phyloP scores from a whole-genome alignment of 2,888 invertebrate genomes.

The Danaus chrysippus region DNA sequence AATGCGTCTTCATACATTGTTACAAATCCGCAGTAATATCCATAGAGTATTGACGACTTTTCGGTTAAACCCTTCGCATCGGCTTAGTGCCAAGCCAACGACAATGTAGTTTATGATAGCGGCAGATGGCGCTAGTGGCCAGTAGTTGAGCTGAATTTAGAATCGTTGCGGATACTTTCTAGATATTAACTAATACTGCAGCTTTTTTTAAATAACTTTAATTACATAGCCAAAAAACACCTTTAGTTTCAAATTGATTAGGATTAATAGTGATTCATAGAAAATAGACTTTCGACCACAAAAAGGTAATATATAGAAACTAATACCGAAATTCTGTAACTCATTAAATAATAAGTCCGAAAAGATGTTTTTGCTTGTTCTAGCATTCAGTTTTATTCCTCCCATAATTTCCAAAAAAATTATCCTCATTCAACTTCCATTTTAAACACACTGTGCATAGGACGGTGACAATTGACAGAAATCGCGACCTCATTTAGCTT shows the following conservation, averaged over 20 bases:
- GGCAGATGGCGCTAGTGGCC: slow-evolving; percentile 50
- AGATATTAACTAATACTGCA: slow-evolving; percentile 12
- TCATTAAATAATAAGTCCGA: too few species aligned
- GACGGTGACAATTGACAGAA: slow-evolving; percentile 54
- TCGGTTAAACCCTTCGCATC: slow-evolving; percentile 40
- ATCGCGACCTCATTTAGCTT: slow-evolving; percentile 63
- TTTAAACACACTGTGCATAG: slow-evolving; percentile 30
- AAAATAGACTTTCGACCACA: too few species aligned
- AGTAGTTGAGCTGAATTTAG: slow-evolving; percentile 38
- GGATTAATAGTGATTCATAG: too few species aligned
- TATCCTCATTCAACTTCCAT: slow-evolving; percentile 32
- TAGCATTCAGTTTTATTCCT: background rate
- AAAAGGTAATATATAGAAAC: too few species aligned
- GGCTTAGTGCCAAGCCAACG: slow-evolving; percentile 51
- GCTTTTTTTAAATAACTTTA: background rate
- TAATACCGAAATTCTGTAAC: too few species aligned
- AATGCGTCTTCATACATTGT: background rate
- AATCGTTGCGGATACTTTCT: slow-evolving; percentile 28
- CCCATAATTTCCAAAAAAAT: slow-evolving; percentile 3
- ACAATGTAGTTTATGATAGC: slow-evolving; percentile 51
- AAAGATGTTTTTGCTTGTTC: too few species aligned
- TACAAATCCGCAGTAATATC: slow-evolving; percentile 12
- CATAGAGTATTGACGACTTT: slow-evolving; percentile 27
- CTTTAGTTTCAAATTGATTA: too few species aligned
- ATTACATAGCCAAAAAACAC: background rate